Conservation (phyloP, 2,113 vertebrate species). For the Myrmophylax atrothorax region DNA sequence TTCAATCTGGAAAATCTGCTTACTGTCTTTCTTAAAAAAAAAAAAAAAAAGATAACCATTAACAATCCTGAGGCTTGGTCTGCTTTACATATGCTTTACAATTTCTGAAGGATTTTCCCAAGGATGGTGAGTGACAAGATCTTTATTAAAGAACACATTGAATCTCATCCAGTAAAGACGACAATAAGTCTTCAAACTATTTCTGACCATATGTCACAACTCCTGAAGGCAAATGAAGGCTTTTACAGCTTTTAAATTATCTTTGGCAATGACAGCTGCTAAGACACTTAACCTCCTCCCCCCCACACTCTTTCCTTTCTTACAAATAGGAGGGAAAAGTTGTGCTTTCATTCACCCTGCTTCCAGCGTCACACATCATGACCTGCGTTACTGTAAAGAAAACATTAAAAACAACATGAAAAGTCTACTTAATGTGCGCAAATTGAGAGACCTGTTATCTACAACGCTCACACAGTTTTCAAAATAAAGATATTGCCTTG, state of each 20-base stretch:
- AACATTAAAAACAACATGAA: background rate
- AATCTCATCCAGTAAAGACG: conserved; percentile 78
- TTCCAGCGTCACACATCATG: background rate
- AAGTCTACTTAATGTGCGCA: background rate
- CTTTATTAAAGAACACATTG: conserved; percentile 75
- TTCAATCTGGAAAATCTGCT: background rate
- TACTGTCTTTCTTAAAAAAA: background rate
- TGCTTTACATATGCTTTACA: conserved; percentile 38
- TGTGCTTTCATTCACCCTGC: conserved; percentile 3
- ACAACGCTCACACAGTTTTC: background rate
- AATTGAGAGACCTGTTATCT: conserved; percentile 10
- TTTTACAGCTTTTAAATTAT: conserved; percentile 82
- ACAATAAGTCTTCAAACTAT: conserved; percentile 84
- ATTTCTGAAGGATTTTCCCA: conserved; percentile 77
- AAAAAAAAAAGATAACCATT: background rate
- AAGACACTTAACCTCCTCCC: conserved; percentile 68
- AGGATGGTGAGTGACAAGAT: conserved; percentile 75
- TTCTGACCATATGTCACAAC: conserved; percentile 86
- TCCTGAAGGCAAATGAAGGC: conserved; percentile 81
- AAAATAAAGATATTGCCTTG: background rate
- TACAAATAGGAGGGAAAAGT: background rate
- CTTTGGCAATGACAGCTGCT: conserved; percentile 77
- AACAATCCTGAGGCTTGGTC: background rate
- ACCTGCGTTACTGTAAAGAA: background rate
- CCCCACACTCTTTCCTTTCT: background rate